Base-by-base conservation (phyloP, 2,113 vertebrate genomes). In the Gyps fulvus region DNA sequence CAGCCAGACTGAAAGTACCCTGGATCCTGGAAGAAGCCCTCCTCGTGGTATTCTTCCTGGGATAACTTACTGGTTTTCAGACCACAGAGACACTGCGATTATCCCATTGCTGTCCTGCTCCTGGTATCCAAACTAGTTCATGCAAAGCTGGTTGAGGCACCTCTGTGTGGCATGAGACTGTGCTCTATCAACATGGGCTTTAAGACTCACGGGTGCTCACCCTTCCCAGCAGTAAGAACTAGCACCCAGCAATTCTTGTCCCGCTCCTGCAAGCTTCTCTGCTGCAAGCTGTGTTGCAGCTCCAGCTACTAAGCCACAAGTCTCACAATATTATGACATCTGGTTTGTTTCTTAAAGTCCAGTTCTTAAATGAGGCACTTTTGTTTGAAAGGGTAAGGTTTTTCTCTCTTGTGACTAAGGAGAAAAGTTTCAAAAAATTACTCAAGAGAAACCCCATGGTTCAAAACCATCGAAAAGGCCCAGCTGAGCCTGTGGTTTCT, bases 41-140 rank as follows among this genome's bases (percentile, higher is more conserved):
- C 3, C 1, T 83, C 1, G 0, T 32, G 12, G 3, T 59, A 11
- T 15, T 59, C 34, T 42, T 87, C 16, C 54, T 61, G 18, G 6
- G 3, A 36, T 42, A 83, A 50, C 6, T 83, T 86, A 4, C 29
- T 22, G 22, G 8, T 31, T 27, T 73, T 91, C 58, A 62, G 43
- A 36, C 8, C 34, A 61, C 43, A 77, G 20, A 47, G 6, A 7
- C 26, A n/a, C 6, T 31, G 27, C 26, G 21, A 52, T 22, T 69
- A 43, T 4, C 5, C 20, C 23, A 9, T 19, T 69, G 4, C 45
- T 91, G 16, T 40, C 31, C 63, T 78, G 27, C 50, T 81, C 3
- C 34, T 50, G 10, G 17, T 16, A 52, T 49, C 29, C 50, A 73
- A 52, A 65, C 11, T 25, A 55, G 16, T 19, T 78, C 22, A 27